Evolutionary conservation across 2,113 vertebrate genomes (phyloP).

Genomic region (Neolamprologus toae): DNA sequence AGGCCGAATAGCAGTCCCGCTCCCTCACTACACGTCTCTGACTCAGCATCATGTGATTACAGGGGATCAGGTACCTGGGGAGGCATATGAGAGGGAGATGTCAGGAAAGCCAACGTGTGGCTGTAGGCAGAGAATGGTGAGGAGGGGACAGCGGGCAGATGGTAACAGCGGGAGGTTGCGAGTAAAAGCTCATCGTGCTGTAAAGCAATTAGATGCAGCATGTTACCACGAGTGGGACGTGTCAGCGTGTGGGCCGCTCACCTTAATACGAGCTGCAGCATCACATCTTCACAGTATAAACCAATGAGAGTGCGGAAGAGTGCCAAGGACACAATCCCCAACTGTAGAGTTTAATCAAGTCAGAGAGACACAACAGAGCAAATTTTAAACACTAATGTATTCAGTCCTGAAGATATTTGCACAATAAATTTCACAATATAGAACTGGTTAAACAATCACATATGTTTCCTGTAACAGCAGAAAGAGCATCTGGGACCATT

Average conservation of each 20-base stretch:
- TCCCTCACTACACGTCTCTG: constrained; percentile 87
- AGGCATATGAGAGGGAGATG: neutral
- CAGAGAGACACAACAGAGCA: neutral
- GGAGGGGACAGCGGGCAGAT: neutral
- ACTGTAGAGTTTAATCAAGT: constrained; percentile 59
- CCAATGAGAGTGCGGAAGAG: constrained; percentile 92
- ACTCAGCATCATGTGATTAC: constrained; percentile 97
- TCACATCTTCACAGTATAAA: constrained; percentile 95
- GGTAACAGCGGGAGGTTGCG: neutral
- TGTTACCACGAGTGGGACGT: neutral
- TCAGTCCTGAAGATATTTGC: neutral
- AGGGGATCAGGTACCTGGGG: constrained; percentile 91
- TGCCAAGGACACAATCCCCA: constrained; percentile 90
- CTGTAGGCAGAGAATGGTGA: neutral
- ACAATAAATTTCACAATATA: neutral
- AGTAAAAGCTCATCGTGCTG: neutral
- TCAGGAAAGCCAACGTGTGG: neutral
- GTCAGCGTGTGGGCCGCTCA: constrained; percentile 37
- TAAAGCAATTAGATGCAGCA: constrained; percentile 16
- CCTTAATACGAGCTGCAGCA: constrained; percentile 93
- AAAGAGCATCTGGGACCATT: neutral
- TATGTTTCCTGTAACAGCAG: neutral
- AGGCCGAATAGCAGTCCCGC: constrained; percentile 88
- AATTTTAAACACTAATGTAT: neutral
- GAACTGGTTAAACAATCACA: neutral